These are phyloP conservation scores for Drosophila rufa DNA, from an alignment of 1,140 invertebrate species.

Conservation along the genomic window DNA sequence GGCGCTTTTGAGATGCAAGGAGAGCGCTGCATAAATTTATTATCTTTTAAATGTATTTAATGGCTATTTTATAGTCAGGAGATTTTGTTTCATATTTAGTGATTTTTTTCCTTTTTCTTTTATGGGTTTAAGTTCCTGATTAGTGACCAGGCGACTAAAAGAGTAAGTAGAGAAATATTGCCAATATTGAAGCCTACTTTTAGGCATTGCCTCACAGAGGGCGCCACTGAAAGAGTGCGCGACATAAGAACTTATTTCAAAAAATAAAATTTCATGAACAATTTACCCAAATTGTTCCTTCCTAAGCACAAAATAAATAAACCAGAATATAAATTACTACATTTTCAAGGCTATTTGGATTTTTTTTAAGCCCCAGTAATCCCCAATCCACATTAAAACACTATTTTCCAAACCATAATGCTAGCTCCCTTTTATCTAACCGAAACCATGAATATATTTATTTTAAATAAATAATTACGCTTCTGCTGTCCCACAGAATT, in stretches of 20 bases:
- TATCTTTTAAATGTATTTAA: background rate
- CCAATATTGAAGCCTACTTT: constrained; percentile 15
- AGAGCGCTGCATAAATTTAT: background rate
- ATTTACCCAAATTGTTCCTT: background rate
- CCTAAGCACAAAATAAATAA: background rate
- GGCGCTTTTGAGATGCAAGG: background rate
- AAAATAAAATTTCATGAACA: background rate
- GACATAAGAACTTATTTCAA: background rate
- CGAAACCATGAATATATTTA: constrained; percentile 14
- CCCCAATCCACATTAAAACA: background rate
- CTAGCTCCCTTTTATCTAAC: background rate
- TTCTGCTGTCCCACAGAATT: constrained; percentile 37
- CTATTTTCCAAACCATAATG: too few relatives aligned
- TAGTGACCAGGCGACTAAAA: background rate
- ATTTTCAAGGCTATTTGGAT: background rate
- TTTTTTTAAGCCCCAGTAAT: background rate
- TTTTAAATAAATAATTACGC: constrained; percentile 29
- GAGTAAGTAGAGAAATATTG: background rate
- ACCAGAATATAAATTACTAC: background rate
- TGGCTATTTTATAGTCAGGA: background rate
- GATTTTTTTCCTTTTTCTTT: rapidly evolving
- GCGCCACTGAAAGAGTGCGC: background rate
- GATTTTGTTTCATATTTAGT: background rate
- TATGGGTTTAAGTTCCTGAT: rapidly evolving
- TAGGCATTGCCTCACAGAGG: background rate